These are phyloP conservation scores for Augiades crinisus DNA, from an alignment of 2,888 invertebrate genomes.

Conservation along the genomic window DNA sequence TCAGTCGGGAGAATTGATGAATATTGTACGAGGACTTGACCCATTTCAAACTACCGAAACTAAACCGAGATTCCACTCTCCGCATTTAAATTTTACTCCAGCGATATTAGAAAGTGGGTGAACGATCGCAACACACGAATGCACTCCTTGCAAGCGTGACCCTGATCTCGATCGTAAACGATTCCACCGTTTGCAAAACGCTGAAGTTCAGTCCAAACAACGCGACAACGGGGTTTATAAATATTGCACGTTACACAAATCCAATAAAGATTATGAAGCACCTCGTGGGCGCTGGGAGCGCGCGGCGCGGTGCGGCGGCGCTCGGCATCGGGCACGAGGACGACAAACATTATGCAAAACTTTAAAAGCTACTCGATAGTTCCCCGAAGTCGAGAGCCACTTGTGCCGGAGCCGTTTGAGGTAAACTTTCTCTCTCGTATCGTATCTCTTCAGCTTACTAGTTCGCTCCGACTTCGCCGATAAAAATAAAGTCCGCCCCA, in stretches of 20 bases:
- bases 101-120: background rate
- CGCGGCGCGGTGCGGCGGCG: background rate
- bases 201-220: slow-evolving; percentile 4
- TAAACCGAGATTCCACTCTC: background rate
- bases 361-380: slow-evolving; percentile 16
- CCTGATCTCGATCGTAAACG: slow-evolving; percentile 6
- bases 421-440: slow-evolving; percentile 8
- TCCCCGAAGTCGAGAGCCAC: slow-evolving; percentile 5
- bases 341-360: slow-evolving; percentile 8
- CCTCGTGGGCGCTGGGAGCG: background rate
- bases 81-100: slow-evolving; percentile 2
- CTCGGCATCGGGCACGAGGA: background rate
- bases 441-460: slow-evolving; percentile 11
- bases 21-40: slow-evolving; percentile 12
- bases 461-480: slow-evolving; percentile 6
- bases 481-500: slow-evolving; percentile 12
- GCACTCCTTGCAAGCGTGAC: background rate
- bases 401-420: background rate
- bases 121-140: background rate
- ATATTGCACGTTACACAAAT: slow-evolving; percentile 15
- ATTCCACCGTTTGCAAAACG: slow-evolving; percentile 2
- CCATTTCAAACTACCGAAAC: slow-evolving; percentile 9
- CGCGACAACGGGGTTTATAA: slow-evolving; percentile 5
- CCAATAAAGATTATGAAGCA: slow-evolving; percentile 21
- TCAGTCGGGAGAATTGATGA: slow-evolving; percentile 6